Evolutionary conservation across 2,113 vertebrate genomes (phyloP).

Genomic region (Turnix velox): DNA sequence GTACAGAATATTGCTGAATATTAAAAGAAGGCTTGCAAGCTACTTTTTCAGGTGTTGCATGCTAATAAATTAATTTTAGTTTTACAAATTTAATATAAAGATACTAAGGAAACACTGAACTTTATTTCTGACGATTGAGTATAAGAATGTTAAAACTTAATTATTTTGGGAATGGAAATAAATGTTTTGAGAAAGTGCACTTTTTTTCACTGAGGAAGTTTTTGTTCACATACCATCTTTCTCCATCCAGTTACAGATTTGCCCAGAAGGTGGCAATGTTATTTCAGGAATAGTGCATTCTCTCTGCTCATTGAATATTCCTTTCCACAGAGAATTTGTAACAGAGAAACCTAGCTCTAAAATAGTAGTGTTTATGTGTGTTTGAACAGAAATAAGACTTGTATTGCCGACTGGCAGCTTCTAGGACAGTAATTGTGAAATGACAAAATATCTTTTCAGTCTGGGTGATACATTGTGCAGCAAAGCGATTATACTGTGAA

Average conservation of each 20-base stretch:
- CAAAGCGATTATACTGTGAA: neutral
- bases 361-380: neutral
- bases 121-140: neutral
- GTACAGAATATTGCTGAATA: neutral
- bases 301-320: neutral
- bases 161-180: neutral
- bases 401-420: neutral
- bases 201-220: neutral
- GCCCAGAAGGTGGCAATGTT: constrained; percentile 66
- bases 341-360: neutral
- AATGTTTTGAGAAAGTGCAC: neutral
- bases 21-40: neutral
- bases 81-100: neutral
- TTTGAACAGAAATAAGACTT: constrained; percentile 14
- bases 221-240: fast-evolving
- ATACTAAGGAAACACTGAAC: neutral
- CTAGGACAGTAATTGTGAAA: neutral
- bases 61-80: neutral
- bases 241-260: neutral
- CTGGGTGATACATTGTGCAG: neutral
- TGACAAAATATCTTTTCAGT: neutral
- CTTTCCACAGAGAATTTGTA: neutral
- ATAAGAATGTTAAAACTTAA: neutral
- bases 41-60: neutral
- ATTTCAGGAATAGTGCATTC: neutral